Conservation (phyloP, 2,113 vertebrate genomes). For the Chionis minor region DNA sequence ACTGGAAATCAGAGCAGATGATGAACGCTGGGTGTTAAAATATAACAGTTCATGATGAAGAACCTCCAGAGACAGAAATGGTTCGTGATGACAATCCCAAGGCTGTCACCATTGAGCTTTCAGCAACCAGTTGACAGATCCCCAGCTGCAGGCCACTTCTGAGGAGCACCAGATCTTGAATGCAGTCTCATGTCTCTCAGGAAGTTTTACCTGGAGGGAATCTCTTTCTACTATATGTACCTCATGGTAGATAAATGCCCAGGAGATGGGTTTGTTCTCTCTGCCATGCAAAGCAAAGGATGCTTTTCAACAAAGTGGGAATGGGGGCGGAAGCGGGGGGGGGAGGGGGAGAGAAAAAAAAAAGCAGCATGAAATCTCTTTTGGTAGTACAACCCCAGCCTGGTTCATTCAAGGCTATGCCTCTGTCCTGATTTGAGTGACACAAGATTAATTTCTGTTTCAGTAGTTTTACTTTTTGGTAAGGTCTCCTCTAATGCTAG, state of each 20-base stretch:
- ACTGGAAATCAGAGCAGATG: not conserved
- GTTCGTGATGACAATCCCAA: not conserved
- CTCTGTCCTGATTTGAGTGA: too few relatives aligned
- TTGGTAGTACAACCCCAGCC: not conserved
- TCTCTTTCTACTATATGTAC: not conserved
- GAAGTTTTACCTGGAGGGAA: not conserved
- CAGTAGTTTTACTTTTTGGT: too few relatives aligned
- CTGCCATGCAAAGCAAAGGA: not conserved
- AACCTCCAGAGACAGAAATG: not conserved
- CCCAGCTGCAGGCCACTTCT: not conserved
- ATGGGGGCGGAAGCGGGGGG: too few relatives aligned
- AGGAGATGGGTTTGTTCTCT: not conserved
- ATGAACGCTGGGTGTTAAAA: not conserved
- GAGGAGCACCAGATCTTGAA: not conserved
- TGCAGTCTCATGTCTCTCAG: not conserved
- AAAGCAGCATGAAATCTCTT: not conserved
- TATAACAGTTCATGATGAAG: not conserved
- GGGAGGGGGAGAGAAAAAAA: too few relatives aligned
- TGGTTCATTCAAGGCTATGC: not conserved
- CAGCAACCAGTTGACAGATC: not conserved
- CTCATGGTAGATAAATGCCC: not conserved
- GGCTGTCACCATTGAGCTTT: not conserved
- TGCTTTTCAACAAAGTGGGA: not conserved
- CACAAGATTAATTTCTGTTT: too few relatives aligned
- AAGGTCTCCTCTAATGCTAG: too few relatives aligned